Evolutionary conservation across 1,140 invertebrate genomes (phyloP), one percentile per base, ranked within the genome.

Genomic region (Leptestheria dahalacensis): DNA sequence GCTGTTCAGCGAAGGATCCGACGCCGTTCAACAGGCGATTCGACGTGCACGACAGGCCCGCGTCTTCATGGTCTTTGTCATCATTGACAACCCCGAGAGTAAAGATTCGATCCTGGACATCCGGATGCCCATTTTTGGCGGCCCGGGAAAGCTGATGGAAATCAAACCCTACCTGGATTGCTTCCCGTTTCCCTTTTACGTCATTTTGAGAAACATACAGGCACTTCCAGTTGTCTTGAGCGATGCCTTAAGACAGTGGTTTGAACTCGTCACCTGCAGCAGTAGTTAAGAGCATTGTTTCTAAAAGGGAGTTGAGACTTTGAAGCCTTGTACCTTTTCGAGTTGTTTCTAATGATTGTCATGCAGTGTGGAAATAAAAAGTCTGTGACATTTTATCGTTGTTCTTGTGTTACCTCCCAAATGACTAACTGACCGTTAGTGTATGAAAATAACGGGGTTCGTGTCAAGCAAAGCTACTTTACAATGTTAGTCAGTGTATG

Each of bases 101-200:
- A 89, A 93, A 81, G 82, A 88, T 70, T 97, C 92, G 1, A 91
- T 98, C 67, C 77, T 96, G 66, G 92, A 97, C 67, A 91, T 97
- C 63, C 78, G 82, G 64, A 78, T 82, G 65, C 82, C 88, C 15
- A 69, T 85, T 6, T 85, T 92, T 66, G 71, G 70, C 49, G 78
- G 79, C 68, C 74, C 78, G 63, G 74, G 79, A 62, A 74, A 85
- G 74, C 66, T 80, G 11, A 67, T 77, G 47, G 74, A 74, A 49
- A 79, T 86, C 62, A 72, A 80, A 66, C 79, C 81, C 12, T 97
- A 97, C 70, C 83, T 99, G 78, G 92, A 97, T 65, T 80, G 77
- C 62, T 99, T 99, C 72, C 96, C 96, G 4, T 99, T 99, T 70
- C 93, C 94, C n/a, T 98, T 94, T 75, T 99, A 98, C 71, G 79